phyloP scores from a whole-genome alignment of 2,888 invertebrate species.

The Cylindroiulus punctatus region DNA sequence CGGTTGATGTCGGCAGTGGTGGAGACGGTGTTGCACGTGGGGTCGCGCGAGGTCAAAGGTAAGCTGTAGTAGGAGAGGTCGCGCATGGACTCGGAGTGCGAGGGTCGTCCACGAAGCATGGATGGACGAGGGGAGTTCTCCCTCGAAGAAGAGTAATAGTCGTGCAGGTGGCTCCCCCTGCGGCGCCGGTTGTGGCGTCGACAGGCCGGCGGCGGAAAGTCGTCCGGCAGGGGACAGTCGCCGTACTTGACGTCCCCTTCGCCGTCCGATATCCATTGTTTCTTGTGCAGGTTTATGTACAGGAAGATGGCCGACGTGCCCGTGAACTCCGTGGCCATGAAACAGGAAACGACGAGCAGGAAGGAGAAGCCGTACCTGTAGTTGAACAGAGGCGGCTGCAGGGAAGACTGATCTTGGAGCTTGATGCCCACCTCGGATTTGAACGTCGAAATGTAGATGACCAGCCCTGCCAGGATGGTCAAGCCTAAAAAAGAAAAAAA shows the following conservation, averaged over 20 bases:
- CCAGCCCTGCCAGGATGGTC: conserved; percentile 87
- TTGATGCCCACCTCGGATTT: conserved; percentile 91
- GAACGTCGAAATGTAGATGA: conserved; percentile 92
- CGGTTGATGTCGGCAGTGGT: conserved; percentile 61
- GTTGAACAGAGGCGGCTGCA: conserved; percentile 82
- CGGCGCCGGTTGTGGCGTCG: conserved; percentile 59
- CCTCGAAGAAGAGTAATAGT: conserved; percentile 53
- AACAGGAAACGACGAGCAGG: conserved; percentile 84
- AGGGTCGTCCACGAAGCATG: not conserved
- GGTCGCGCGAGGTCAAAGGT: conserved; percentile 59
- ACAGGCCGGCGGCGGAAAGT: conserved; percentile 57
- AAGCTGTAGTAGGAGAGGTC: conserved; percentile 61
- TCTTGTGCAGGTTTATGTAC: conserved; percentile 79
- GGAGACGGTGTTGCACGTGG: conserved; percentile 61
- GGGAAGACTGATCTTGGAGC: conserved; percentile 80
- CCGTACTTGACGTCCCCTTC: conserved; percentile 48
- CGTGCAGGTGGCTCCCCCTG: conserved; percentile 50
- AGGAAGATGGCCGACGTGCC: conserved; percentile 88
- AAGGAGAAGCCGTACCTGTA: conserved; percentile 91
- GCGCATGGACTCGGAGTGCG: conserved; percentile 61
- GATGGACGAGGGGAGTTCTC: conserved; percentile 58
- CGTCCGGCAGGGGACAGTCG: conserved; percentile 56
- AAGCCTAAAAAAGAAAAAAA: conserved; percentile 72
- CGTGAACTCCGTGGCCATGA: conserved; percentile 83
- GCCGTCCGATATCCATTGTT: conserved; percentile 57